These are phyloP conservation scores for Polyploca ridens DNA, from an alignment of 2,888 invertebrate genomes.

Conservation along the genomic window DNA sequence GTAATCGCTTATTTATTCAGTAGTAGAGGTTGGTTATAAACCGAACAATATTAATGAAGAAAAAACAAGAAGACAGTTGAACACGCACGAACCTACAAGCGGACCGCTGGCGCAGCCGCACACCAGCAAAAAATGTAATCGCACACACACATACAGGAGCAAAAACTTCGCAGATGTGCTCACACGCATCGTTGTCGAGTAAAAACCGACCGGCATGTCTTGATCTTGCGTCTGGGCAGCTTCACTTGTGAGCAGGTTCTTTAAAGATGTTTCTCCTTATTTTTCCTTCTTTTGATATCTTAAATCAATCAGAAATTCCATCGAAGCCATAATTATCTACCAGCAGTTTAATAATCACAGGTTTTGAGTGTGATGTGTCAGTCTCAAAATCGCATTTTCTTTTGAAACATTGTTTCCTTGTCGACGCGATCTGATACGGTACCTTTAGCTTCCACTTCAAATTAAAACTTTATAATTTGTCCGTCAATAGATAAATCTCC, in stretches of 20 bases:
- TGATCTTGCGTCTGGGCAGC: slow-evolving; percentile 47
- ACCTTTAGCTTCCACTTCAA: slow-evolving; percentile 22
- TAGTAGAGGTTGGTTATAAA: slow-evolving; percentile 47
- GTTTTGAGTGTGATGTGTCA: neutral
- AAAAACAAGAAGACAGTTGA: slow-evolving; percentile 55
- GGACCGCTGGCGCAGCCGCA: slow-evolving; percentile 46
- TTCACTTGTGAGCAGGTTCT: slow-evolving; percentile 41
- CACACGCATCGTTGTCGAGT: slow-evolving; percentile 65
- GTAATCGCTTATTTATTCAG: slow-evolving; percentile 35
- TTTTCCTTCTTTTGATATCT: slow-evolving; percentile 16
- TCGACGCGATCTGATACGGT: slow-evolving; percentile 8
- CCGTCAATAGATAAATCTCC: slow-evolving; percentile 29
- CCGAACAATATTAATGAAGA: slow-evolving; percentile 51
- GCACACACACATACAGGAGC: slow-evolving; percentile 52
- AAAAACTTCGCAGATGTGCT: slow-evolving; percentile 76
- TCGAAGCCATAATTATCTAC: neutral
- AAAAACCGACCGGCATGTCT: slow-evolving; percentile 63
- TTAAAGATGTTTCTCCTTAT: slow-evolving; percentile 27
- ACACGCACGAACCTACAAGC: slow-evolving; percentile 56
- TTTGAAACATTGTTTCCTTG: neutral
- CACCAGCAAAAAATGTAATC: slow-evolving; percentile 51
- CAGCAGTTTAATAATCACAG: neutral
- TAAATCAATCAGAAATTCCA: slow-evolving; percentile 6
- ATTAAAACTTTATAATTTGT: slow-evolving; percentile 31
- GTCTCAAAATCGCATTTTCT: neutral